A percentile compares a stretch with the other conserved stretches of the same genome.
Conservation (phyloP, 2,888 invertebrate genomes). For the Apocheima hispidaria region DNA sequence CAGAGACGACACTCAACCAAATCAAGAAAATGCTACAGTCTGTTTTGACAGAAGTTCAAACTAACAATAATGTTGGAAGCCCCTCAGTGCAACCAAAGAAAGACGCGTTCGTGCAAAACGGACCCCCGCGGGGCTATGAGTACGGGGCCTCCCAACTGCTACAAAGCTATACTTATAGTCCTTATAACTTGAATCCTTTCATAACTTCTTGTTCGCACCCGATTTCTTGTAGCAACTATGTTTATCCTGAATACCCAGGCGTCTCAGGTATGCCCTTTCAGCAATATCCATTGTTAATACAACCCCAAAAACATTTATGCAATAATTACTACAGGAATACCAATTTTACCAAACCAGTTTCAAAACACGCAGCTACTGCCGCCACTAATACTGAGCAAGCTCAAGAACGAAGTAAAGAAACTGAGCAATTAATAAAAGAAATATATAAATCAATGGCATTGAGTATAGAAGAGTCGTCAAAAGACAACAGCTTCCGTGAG, state of each 20-base stretch:
- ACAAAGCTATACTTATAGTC: constrained; percentile 67
- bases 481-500: constrained; percentile 15
- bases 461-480: constrained; percentile 50
- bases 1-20: constrained; percentile 70
- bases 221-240: constrained; percentile 50
- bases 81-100: constrained; percentile 56
- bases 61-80: constrained; percentile 54
- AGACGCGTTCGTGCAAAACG: constrained; percentile 71
- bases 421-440: constrained; percentile 74
- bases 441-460: constrained; percentile 76
- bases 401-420: constrained; percentile 60
- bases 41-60: constrained; percentile 74
- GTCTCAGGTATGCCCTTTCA: constrained; percentile 59
- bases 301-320: constrained; percentile 58
- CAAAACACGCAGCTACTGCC: constrained; percentile 45
- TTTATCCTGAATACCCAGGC: constrained; percentile 50
- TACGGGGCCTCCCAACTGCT: constrained; percentile 61
- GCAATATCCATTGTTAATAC: constrained; percentile 69
- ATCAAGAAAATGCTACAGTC: constrained; percentile 74
- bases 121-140: constrained; percentile 58
- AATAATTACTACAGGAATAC: constrained; percentile 57
- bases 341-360: constrained; percentile 13
- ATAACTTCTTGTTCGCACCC: constrained; percentile 60
- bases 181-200: constrained; percentile 59
- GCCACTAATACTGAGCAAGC: constrained; percentile 67